Percentiles rank a stretch among this genome's conserved stretches.
Conservation (phyloP, 1,140 invertebrate species). For the Sogatella furcifera region DNA sequence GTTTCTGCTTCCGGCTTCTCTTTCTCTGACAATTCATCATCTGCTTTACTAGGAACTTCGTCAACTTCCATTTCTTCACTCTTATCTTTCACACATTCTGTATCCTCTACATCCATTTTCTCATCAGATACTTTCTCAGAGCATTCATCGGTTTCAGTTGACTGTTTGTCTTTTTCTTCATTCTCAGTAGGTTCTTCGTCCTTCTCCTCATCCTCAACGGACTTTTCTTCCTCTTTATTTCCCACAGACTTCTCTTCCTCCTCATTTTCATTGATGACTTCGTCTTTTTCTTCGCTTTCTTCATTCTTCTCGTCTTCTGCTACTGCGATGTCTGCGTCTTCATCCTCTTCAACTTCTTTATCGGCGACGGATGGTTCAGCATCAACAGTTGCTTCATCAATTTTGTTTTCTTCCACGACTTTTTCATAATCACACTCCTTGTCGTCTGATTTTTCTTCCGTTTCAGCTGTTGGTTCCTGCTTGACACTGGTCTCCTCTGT, state of each 20-base stretch:
- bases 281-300: conserved; percentile 9
- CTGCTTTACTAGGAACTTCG: conserved; percentile 16
- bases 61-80: conserved; percentile 22
- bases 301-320: conserved; percentile 16
- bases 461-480: conserved; percentile 18
- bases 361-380: conserved; percentile 18
- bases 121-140: conserved; percentile 19
- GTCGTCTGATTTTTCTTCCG: conserved; percentile 20
- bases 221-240: conserved; percentile 11
- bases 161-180: conserved; percentile 25
- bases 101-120: conserved; percentile 19
- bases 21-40: conserved; percentile 19
- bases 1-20: conserved; percentile 20
- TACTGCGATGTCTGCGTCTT: conserved; percentile 9
- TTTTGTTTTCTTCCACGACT: conserved; percentile 17
- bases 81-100: conserved; percentile 22
- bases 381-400: conserved; percentile 16
- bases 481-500: conserved; percentile 9
- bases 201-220: conserved; percentile 17
- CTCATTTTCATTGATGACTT: conserved; percentile 9
- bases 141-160: conserved; percentile 16
- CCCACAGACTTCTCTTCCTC: conserved; percentile 12
- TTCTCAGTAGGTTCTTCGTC: conserved; percentile 18
- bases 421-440: conserved; percentile 19
- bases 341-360: conserved; percentile 20